Evolutionary conservation across 2,888 invertebrate species (phyloP).

Genomic region (Disparrhopalites patrizii): DNA sequence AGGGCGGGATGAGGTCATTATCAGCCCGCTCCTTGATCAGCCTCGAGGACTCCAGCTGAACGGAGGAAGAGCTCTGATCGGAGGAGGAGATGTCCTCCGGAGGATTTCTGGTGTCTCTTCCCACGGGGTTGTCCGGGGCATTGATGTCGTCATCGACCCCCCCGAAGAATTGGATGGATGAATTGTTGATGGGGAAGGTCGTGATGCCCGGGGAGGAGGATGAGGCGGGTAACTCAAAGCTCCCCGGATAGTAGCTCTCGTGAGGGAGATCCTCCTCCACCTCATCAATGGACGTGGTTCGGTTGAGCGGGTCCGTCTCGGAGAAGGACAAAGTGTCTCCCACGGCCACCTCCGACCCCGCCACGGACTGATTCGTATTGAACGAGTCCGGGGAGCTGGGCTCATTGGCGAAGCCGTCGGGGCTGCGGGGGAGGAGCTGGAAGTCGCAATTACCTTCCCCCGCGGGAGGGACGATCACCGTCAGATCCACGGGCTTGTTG

Average conservation of each 20-base stretch:
- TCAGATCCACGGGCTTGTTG: conserved; percentile 41
- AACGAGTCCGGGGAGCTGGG: conserved; percentile 48
- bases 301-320: conserved; percentile 46
- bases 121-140: background rate
- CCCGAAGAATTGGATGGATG: conserved; percentile 22
- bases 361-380: conserved; percentile 48
- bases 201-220: background rate
- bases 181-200: conserved; percentile 2
- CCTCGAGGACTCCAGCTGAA: background rate
- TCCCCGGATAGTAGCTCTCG: conserved; percentile 28
- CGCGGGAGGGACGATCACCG: conserved; percentile 34
- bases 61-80: background rate
- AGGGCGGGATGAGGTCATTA: background rate
- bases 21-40: background rate
- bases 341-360: conserved; percentile 45
- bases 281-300: conserved; percentile 48
- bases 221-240: background rate
- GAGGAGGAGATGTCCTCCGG: background rate
- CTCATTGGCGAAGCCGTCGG: conserved; percentile 32
- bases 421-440: conserved; percentile 30
- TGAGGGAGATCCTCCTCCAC: conserved; percentile 48
- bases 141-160: background rate
- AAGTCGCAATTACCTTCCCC: background rate
- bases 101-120: background rate
- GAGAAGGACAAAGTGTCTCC: conserved; percentile 41